Conservation (phyloP, 2,888 invertebrate species). For the Agrilus mali region DNA sequence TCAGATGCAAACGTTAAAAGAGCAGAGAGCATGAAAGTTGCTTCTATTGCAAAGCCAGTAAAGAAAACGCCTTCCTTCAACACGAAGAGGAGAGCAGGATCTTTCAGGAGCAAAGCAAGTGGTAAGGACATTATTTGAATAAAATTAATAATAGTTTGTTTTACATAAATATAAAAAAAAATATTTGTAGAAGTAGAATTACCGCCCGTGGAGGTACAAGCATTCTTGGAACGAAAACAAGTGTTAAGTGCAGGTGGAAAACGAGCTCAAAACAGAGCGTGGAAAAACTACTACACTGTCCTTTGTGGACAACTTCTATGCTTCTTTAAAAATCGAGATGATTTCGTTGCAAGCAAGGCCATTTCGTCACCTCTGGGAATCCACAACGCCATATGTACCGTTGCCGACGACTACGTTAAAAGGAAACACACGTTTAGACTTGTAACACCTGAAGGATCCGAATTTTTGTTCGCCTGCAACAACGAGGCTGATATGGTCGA, state of each 20-base stretch:
- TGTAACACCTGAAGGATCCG: slow-evolving; percentile 78
- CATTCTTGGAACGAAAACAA: slow-evolving; percentile 86
- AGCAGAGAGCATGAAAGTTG: slow-evolving; percentile 80
- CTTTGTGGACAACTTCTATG: slow-evolving; percentile 93
- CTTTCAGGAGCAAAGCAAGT: slow-evolving; percentile 64
- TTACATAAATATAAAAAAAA: too few species aligned
- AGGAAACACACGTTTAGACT: slow-evolving; percentile 88
- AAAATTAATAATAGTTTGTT: not conserved
- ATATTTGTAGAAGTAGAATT: slow-evolving; percentile 41
- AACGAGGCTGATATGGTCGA: slow-evolving; percentile 66
- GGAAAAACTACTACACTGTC: slow-evolving; percentile 92
- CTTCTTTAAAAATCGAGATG: slow-evolving; percentile 93
- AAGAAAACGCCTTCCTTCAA: slow-evolving; percentile 93
- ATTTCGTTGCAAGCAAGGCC: slow-evolving; percentile 79
- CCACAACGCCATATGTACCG: slow-evolving; percentile 65
- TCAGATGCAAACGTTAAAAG: slow-evolving; percentile 58
- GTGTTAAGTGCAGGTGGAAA: slow-evolving; percentile 88
- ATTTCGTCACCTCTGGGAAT: slow-evolving; percentile 78
- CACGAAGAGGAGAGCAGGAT: slow-evolving; percentile 68
- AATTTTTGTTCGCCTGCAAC: slow-evolving; percentile 77
- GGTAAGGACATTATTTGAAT: slow-evolving; percentile 20
- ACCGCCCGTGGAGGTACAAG: slow-evolving; percentile 87
- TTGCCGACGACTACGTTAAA: slow-evolving; percentile 90
- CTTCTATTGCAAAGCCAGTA: slow-evolving; percentile 51
- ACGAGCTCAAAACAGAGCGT: slow-evolving; percentile 86